phyloP scores from a whole-genome alignment of 1,140 invertebrate species.

The Pseudomyrmex pallidus region DNA sequence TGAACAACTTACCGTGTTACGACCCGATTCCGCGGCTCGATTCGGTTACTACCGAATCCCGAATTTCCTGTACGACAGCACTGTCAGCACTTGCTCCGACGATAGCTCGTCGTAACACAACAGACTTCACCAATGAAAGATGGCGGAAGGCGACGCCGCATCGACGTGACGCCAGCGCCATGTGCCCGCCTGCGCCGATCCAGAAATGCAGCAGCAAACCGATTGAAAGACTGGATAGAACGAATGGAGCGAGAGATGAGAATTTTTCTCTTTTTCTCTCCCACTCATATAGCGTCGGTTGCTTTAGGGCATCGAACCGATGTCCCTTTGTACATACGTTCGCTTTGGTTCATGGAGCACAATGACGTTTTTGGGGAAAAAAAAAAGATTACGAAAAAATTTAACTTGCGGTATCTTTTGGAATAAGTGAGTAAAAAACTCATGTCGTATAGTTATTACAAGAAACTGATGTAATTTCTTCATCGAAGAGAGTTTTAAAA shows the following conservation, averaged over 20 bases:
- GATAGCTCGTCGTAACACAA: constrained; percentile 20
- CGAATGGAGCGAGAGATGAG: constrained; percentile 40
- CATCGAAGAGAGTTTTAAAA: no score
- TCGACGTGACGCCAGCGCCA: constrained; percentile 61
- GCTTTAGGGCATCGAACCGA: constrained; percentile 9
- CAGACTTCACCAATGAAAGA: constrained; percentile 70
- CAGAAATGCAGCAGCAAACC: constrained; percentile 25
- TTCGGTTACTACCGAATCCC: no score
- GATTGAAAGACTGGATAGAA: constrained; percentile 14
- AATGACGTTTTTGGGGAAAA: not conserved
- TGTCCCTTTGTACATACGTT: constrained; percentile 13
- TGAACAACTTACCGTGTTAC: constrained; percentile 64
- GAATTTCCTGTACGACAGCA: no score
- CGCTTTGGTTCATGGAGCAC: not conserved
- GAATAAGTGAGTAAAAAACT: no score
- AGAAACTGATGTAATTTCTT: no score
- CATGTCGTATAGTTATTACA: no score
- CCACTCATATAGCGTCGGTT: not conserved
- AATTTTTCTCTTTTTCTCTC: constrained; percentile 4
- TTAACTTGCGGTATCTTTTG: no score
- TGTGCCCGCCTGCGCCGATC: constrained; percentile 50
- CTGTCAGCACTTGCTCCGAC: constrained; percentile 23
- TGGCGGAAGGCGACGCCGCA: constrained; percentile 75
- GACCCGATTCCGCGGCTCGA: constrained; percentile 52
- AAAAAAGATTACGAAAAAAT: not conserved